Evolutionary conservation across 2,113 vertebrate genomes (phyloP), one percentile per base, ranked within the genome.

Genomic region (Siphamia tubifer): DNA sequence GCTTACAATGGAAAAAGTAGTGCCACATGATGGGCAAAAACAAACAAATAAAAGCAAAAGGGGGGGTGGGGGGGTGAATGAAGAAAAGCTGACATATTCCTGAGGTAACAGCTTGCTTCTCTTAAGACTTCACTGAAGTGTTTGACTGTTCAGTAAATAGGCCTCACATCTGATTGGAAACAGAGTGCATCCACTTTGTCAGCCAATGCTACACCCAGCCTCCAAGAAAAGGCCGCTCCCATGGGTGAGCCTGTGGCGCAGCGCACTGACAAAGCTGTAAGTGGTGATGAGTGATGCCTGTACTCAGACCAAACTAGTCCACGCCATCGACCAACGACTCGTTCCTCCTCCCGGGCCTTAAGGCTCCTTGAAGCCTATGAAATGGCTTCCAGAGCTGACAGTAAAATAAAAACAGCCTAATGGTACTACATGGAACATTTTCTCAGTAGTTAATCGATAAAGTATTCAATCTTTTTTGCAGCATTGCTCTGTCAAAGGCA

Each of bases 11-110:
- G 77, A 79, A 84, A 87, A 80, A 74, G 66, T 35, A 48, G 25
- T 12, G 70, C 65, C 45, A 63, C 63, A 61, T 69, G 65, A 81
- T 49, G 68, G 44, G 61, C n/a, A 67, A 75, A 30, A 73, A 73
- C 54, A 80, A 77, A 79, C 64, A 83, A 84, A 76, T 62, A 86
- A 69, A 68, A 57, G 35, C 19, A 70, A 65, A n/a, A n/a, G n/a
- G n/a, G 53, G 30, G 31, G 35, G 54, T 25, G 40, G 0, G 31
- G 25, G 42, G 32, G 4, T 12, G 32, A 67, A 72, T 32, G 35
- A 17, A 10, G 44, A 8, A 76, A 64, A 31, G 16, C 44, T 44
- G 52, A 48, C 42, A 75, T 79, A 28, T 54, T 65, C 32, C 53
- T 27, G 52, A 67, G 21, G 67, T 69, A 57, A 77, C 65, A 73